phyloP scores from a whole-genome alignment of 2,797 vertebrate genomes.

The Epinephelus coioides region DNA sequence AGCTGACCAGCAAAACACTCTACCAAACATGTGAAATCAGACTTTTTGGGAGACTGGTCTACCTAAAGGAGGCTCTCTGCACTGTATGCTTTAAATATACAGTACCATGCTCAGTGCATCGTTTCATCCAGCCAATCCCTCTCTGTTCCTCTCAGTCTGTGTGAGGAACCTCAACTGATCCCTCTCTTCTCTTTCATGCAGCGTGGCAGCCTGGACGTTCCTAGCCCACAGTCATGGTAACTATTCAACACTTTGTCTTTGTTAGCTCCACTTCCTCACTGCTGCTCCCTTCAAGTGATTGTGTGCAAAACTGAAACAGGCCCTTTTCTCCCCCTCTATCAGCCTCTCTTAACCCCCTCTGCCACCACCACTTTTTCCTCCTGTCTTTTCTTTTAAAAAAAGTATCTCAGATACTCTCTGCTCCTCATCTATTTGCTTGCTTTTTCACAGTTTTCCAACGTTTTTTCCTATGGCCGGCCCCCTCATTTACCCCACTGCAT shows the following conservation, averaged over 20 bases:
- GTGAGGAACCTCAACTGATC: conserved; percentile 55
- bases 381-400: conserved; percentile 7
- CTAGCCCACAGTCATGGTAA: conserved; percentile 83
- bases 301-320: conserved; percentile 72
- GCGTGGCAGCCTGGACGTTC: conserved; percentile 77
- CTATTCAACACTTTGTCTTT: conserved; percentile 82
- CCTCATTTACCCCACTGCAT: conserved; percentile 48
- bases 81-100: conserved; percentile 5
- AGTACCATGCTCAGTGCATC: neutral
- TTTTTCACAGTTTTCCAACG: conserved; percentile 42
- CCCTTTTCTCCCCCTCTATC: conserved; percentile 28
- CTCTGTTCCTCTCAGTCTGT: conserved; percentile 8
- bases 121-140: neutral
- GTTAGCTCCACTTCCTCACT: conserved; percentile 73
- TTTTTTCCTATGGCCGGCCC: conserved; percentile 24
- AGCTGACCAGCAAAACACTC: neutral
- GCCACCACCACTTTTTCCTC: neutral
- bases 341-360: conserved; percentile 4
- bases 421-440: conserved; percentile 19
- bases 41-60: neutral
- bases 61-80: neutral
- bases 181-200: conserved; percentile 60
- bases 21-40: neutral
- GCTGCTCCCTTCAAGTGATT: conserved; percentile 64
- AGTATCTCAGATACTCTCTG: conserved; percentile 10